Percentiles rank a stretch among this genome's conserved stretches.
Conservation (phyloP, 64 coral and sea anemone species). For the Porites lutea region DNA sequence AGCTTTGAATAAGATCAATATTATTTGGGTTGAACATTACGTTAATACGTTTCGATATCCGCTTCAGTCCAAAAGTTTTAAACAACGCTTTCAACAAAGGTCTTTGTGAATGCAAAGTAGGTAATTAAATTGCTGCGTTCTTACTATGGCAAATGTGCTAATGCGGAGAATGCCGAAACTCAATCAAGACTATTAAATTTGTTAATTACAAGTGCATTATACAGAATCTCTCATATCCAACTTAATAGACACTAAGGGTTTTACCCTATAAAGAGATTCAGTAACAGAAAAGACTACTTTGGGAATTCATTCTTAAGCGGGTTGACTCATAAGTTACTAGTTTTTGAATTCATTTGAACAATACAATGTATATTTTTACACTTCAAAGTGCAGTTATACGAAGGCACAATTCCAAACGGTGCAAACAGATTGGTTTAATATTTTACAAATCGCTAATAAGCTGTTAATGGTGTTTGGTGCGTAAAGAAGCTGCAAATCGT, state of each 20-base stretch:
- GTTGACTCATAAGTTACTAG: constrained; percentile 36
- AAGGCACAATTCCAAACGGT: background rate
- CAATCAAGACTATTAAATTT: background rate
- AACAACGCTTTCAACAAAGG: constrained; percentile 31
- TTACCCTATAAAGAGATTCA: background rate
- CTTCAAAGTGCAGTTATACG: too few species aligned
- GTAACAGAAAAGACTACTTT: background rate
- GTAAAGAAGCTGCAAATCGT: background rate
- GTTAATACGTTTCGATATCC: background rate
- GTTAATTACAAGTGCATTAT: background rate
- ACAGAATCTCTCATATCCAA: background rate
- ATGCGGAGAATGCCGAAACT: background rate
- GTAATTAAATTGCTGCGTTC: too few species aligned
- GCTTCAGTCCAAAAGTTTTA: background rate
- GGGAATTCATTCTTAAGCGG: background rate
- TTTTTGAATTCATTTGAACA: background rate
- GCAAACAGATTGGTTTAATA: background rate
- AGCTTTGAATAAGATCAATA: background rate
- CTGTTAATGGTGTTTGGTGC: constrained; percentile 1
- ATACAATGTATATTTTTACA: background rate
- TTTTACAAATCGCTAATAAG: background rate
- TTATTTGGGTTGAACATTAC: background rate
- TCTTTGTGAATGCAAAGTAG: constrained; percentile 34
- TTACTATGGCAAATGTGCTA: too few species aligned
- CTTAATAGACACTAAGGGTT: too few species aligned